Percentiles rank a stretch among this genome's conserved stretches.
phyloP scores from a whole-genome alignment of 2,113 vertebrate genomes.

The Oncorhynchus nerka region DNA sequence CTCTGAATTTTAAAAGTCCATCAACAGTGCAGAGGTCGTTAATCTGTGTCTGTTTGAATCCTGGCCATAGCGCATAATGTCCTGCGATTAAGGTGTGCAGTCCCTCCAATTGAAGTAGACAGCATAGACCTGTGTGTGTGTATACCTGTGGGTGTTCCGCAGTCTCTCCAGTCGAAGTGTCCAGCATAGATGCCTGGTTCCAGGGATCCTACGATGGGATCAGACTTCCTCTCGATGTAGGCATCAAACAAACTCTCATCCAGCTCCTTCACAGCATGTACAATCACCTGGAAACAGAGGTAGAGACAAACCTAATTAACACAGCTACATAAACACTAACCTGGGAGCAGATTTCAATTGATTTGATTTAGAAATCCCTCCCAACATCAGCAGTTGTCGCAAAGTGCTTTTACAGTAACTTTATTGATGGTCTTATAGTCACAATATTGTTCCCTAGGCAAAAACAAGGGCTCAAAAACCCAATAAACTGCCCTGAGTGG shows the following conservation, averaged over 20 bases:
- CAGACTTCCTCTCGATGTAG: conserved; percentile 92
- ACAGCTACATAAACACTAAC: conserved; percentile 19
- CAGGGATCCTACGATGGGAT: conserved; percentile 93
- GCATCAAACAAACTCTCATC: conserved; percentile 89
- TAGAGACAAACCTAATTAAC: not conserved
- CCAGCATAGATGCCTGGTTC: conserved; percentile 97
- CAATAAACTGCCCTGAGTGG: not conserved
- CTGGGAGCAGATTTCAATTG: conserved; percentile 58
- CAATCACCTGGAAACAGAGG: conserved; percentile 76
- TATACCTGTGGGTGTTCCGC: conserved; percentile 86
- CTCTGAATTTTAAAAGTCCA: no score
- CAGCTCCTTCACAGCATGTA: conserved; percentile 82
- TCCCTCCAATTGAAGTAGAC: no score
- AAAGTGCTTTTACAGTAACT: no score
- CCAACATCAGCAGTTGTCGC: not conserved
- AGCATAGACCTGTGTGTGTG: not conserved
- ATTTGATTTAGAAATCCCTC: conserved; percentile 43
- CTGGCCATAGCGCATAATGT: no score
- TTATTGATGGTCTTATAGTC: no score
- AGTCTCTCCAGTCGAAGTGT: conserved; percentile 98
- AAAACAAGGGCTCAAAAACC: no score
- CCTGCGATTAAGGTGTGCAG: no score
- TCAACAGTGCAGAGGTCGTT: no score
- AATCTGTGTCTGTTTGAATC: no score
- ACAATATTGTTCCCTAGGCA: no score